Evolutionary conservation across 1,140 invertebrate species (phyloP), one percentile per base, ranked within the genome.

Genomic region (Diabrotica virgifera): DNA sequence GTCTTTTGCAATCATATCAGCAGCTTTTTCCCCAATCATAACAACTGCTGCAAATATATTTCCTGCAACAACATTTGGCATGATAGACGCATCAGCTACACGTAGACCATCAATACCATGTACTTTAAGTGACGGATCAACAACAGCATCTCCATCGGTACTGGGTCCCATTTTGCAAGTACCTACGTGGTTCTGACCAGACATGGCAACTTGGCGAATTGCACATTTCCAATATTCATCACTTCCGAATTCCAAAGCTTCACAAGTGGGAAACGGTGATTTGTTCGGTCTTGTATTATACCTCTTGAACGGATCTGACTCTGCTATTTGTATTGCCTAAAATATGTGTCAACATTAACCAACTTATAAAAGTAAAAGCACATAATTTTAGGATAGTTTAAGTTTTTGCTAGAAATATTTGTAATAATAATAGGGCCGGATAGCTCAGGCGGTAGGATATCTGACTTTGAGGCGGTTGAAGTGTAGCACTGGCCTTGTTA

Each of bases 111-210:
- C 70, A 12, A 87, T 72, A 11, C 85, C 85, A 62, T 84, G 79
- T 0, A 85, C 82, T 35, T 73, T 69, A 8, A 77, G 73, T 37
- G 84, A 75, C 0, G 81, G 68, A 74, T 89, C 85, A 0, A 89
- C 87, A 0, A 89, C 88, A 0, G 87, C 83, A 9, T 73, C 73
- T 2, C 77, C 77, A 72, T 89, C 86, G 6, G 54, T 66, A 0
- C 6, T 12, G 0, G 82, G 80, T 0, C 88, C 87, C 88, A 90
- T 90, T 75, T 86, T 89, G 69, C 85, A 87, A 0, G 84, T 85
- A 5, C 83, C 83, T 0, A 80, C 79, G 5, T 79, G 78, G 68
- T 86, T 84, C 10, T 82, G 84, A 38, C 85, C 76, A 37, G 78
- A 80, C 56, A 77, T 74, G 0, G 80, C 77, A 14, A 80, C 76